Percentiles rank a stretch among this genome's conserved stretches.
Conservation (phyloP, 2,797 vertebrate species). For the Dipus sagitta region DNA sequence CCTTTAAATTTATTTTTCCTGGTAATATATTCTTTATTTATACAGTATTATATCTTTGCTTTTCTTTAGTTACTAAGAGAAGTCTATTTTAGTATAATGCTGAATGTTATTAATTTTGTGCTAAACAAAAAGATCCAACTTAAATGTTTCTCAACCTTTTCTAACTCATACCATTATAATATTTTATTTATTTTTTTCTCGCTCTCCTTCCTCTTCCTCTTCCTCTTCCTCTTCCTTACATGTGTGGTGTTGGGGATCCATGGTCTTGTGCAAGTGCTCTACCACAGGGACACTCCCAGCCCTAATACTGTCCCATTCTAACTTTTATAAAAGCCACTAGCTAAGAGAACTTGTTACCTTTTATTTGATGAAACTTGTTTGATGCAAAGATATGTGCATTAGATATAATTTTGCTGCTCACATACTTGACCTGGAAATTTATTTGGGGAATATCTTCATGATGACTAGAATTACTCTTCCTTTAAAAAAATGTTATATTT, state of each 20-base stretch:
- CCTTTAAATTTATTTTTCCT: slow-evolving; percentile 22
- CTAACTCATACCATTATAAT: background rate
- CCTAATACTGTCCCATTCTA: background rate
- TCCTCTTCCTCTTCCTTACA: too few relatives aligned
- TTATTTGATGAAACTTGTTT: slow-evolving; percentile 27
- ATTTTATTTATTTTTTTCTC: too few relatives aligned
- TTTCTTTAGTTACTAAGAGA: slow-evolving; percentile 38
- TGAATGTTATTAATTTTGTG: background rate
- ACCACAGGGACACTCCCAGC: background rate
- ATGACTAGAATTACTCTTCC: slow-evolving; percentile 12
- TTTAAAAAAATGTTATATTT: background rate
- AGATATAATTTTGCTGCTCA: background rate
- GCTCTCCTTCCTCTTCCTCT: too few relatives aligned
- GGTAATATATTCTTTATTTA: slow-evolving; percentile 11
- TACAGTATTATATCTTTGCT: slow-evolving; percentile 1
- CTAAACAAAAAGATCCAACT: background rate
- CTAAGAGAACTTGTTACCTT: background rate
- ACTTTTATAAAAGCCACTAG: background rate
- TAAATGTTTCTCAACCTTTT: slow-evolving; percentile 43
- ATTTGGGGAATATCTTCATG: slow-evolving; percentile 5
- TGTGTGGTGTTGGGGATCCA: background rate
- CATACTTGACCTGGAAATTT: slow-evolving; percentile 10
- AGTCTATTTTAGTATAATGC: background rate
- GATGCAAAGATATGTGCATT: background rate
- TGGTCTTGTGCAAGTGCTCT: background rate